Evolutionary conservation across 2,113 vertebrate species (phyloP).

Genomic region (Alouatta palliata): DNA sequence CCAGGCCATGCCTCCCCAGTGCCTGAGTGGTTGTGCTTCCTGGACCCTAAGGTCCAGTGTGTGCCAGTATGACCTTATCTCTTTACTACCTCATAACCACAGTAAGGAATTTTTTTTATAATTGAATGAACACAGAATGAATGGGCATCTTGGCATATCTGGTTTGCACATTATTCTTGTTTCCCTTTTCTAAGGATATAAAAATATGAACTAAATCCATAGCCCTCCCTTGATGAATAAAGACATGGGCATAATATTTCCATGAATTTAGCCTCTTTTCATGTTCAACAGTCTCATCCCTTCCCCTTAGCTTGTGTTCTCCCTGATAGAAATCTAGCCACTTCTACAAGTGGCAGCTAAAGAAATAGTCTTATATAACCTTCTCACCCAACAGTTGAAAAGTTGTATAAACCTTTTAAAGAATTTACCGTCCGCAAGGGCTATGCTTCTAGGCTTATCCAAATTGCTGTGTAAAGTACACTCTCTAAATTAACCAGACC

Average conservation of each 20-base stretch:
- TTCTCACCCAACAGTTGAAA: background rate
- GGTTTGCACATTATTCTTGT: background rate
- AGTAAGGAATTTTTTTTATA: background rate
- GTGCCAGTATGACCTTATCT: background rate
- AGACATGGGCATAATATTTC: background rate
- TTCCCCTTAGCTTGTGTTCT: background rate
- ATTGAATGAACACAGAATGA: slow-evolving; percentile 5
- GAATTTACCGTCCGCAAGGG: background rate
- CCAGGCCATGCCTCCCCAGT: background rate
- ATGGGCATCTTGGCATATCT: background rate
- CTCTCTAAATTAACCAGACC: slow-evolving; percentile 12
- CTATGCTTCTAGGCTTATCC: background rate
- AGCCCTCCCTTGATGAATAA: background rate
- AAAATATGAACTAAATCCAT: background rate
- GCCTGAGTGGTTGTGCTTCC: background rate
- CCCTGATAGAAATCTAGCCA: background rate
- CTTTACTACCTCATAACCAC: background rate
- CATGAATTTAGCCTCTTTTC: background rate
- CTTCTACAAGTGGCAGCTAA: background rate
- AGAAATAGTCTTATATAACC: background rate
- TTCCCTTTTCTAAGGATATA: background rate
- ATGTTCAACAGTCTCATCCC: background rate
- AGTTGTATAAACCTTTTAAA: background rate
- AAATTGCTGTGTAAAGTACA: background rate
- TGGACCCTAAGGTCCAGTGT: background rate